These are phyloP conservation scores for Eupeodes corollae DNA, from an alignment of 1,140 invertebrate species.

Conservation along the genomic window DNA sequence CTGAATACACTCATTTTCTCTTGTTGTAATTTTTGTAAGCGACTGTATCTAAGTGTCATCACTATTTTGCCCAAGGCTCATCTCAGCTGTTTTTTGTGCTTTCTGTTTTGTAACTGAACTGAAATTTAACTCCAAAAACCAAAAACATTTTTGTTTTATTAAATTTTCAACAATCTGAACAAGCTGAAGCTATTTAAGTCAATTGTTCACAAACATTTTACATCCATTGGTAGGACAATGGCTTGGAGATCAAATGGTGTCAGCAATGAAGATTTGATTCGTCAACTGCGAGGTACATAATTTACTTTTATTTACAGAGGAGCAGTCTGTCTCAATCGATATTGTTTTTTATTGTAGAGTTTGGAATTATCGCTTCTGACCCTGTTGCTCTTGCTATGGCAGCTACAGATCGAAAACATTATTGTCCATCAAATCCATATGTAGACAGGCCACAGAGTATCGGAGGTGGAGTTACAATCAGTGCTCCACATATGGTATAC, in stretches of 20 bases:
- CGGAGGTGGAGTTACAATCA: slow-evolving; percentile 86
- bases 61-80: too few relatives aligned
- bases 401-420: slow-evolving; percentile 68
- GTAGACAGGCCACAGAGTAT: slow-evolving; percentile 82
- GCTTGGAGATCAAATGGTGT: slow-evolving; percentile 74
- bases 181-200: too few relatives aligned
- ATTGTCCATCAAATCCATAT: slow-evolving; percentile 55
- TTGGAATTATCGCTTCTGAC: slow-evolving; percentile 72
- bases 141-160: too few relatives aligned
- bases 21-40: too few relatives aligned
- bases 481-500: slow-evolving; percentile 97
- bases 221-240: slow-evolving; percentile 34
- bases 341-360: slow-evolving; percentile 48
- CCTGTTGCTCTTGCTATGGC: slow-evolving; percentile 74
- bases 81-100: too few relatives aligned
- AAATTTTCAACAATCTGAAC: too few relatives aligned
- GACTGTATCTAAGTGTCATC: too few relatives aligned
- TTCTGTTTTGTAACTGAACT: too few relatives aligned
- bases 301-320: slow-evolving; percentile 1
- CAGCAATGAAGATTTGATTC: slow-evolving; percentile 72
- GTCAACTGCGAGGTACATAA: slow-evolving; percentile 63
- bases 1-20: too few relatives aligned
- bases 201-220: background rate
- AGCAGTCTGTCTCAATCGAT: slow-evolving; percentile 7
- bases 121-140: too few relatives aligned